Conservation (phyloP, 2,797 vertebrate species). For the Platyrinchus mystaceus region DNA sequence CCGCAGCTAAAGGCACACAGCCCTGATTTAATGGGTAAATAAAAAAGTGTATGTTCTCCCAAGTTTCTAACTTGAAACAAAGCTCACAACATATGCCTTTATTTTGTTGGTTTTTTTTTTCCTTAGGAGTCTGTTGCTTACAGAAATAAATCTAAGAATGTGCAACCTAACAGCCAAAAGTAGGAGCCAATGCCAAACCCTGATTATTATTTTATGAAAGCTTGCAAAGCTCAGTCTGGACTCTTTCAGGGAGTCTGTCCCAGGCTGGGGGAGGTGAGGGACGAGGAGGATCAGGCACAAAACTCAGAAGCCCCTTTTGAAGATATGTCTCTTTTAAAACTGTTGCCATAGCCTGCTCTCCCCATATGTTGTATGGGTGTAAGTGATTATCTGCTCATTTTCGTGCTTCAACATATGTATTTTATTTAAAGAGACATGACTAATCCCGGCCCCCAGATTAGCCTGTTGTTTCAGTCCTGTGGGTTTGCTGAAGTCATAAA, state of each 20-base stretch:
- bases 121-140: background rate
- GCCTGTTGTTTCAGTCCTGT: slow-evolving; percentile 28
- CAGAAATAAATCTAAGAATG: background rate
- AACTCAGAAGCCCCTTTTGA: background rate
- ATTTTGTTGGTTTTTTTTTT: background rate
- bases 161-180: background rate
- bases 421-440: slow-evolving; percentile 59
- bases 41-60: background rate
- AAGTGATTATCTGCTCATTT: slow-evolving; percentile 60
- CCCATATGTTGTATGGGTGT: slow-evolving; percentile 53
- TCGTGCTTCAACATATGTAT: slow-evolving; percentile 34
- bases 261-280: background rate
- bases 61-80: background rate
- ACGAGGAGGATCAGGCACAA: background rate
- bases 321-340: background rate
- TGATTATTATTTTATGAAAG: background rate
- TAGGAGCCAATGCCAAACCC: background rate
- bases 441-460: slow-evolving; percentile 48
- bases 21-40: background rate
- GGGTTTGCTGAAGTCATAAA: slow-evolving; percentile 6
- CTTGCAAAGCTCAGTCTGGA: background rate
- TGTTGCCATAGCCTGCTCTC: background rate
- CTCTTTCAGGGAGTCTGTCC: background rate
- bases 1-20: accelerated
- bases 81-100: background rate